A percentile compares a stretch with the other conserved stretches of the same genome.
Conservation (phyloP, 2,888 invertebrate species). For the Thymelicus lineola region DNA sequence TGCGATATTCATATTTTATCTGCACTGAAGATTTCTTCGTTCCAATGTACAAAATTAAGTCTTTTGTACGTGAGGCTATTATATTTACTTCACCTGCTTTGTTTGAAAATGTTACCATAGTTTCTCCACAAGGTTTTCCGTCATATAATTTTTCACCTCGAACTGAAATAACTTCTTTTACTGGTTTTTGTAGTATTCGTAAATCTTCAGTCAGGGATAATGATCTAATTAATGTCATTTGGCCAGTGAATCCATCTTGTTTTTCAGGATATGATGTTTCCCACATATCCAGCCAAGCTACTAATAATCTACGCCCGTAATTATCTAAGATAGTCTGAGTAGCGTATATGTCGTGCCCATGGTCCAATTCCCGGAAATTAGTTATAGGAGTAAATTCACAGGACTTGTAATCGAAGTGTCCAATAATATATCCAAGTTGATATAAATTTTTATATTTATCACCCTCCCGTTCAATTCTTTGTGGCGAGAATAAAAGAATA, state of each 20-base stretch:
- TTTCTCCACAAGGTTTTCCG: conserved; percentile 48
- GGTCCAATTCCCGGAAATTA: conserved; percentile 64
- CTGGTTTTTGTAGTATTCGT: conserved; percentile 61
- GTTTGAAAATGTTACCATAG: conserved; percentile 47
- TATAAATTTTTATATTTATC: conserved; percentile 67
- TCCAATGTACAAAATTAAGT: conserved; percentile 59
- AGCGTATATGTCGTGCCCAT: conserved; percentile 77
- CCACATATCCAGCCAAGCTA: conserved; percentile 80
- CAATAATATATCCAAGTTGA: conserved; percentile 75
- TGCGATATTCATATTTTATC: conserved; percentile 55
- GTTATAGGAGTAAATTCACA: conserved; percentile 54
- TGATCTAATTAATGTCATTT: conserved; percentile 67
- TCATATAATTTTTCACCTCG: conserved; percentile 48
- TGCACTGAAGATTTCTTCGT: conserved; percentile 45
- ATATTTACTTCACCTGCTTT: conserved; percentile 64
- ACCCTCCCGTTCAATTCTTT: conserved; percentile 66
- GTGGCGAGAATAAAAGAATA: conserved; percentile 75
- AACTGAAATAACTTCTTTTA: conserved; percentile 50
- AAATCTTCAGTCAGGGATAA: conserved; percentile 56
- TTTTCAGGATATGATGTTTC: conserved; percentile 67
- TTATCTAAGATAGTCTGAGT: conserved; percentile 66
- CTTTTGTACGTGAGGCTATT: conserved; percentile 42
- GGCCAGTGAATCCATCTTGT: conserved; percentile 69
- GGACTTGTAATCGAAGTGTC: conserved; percentile 65
- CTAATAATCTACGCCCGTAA: conserved; percentile 57